phyloP scores from a whole-genome alignment of 1,140 invertebrate species.

The Leptopilina boulardi region DNA sequence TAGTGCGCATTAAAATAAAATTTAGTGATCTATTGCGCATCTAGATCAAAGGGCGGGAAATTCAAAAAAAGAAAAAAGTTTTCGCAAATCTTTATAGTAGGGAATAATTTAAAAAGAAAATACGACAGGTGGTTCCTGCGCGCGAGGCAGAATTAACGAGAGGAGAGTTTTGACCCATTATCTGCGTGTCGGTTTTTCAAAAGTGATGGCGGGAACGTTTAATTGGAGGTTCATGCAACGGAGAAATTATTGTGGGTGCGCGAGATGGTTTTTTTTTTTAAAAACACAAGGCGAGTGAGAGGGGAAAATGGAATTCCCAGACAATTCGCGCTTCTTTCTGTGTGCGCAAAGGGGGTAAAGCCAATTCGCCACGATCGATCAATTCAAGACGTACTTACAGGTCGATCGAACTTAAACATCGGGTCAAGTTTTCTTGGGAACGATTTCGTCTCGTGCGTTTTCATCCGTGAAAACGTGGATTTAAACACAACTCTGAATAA shows the following conservation, averaged over 20 bases:
- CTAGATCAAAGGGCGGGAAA: background rate
- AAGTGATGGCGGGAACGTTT: conserved; percentile 50
- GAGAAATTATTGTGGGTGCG: conserved; percentile 33
- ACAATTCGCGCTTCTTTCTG: conserved; percentile 5
- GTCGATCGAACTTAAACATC: conserved; percentile 41
- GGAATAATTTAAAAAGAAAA: conserved; percentile 19
- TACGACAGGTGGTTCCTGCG: conserved; percentile 64
- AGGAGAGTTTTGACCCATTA: conserved; percentile 60
- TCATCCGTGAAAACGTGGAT: background rate
- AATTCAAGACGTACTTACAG: conserved; percentile 46
- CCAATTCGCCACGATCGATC: conserved; percentile 45
- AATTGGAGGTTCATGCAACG: conserved; percentile 55
- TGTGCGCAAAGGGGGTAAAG: conserved; percentile 30
- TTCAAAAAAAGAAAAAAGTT: background rate
- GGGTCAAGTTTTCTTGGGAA: conserved; percentile 52
- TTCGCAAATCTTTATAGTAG: background rate
- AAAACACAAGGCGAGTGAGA: too few relatives aligned
- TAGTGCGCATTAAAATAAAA: background rate
- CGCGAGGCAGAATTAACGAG: conserved; percentile 62
- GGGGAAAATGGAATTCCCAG: conserved; percentile 30
- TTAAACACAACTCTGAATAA: background rate
- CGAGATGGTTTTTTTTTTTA: conserved; percentile 40
- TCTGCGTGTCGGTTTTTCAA: conserved; percentile 53
- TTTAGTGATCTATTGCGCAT: conserved; percentile 9
- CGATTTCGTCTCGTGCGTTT: conserved; percentile 39